Base-by-base conservation (phyloP, 2,888 invertebrate genomes). In the Parnassius mnemosyne region DNA sequence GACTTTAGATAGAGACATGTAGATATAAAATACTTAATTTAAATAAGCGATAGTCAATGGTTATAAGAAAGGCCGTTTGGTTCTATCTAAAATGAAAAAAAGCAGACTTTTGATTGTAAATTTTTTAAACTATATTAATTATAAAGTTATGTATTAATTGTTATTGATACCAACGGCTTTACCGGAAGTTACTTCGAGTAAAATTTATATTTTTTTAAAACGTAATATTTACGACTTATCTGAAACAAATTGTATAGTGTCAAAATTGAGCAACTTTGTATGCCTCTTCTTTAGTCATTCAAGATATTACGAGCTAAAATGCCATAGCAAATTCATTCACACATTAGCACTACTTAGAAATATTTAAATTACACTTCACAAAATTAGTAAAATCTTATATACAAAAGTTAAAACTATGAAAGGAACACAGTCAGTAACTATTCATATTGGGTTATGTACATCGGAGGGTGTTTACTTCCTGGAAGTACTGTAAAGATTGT, bases 371-470 rank as follows among this genome's bases (percentile, higher is more conserved):
- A 61, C 44, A 44, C 20, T 56, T 60, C 57, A 66, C 20, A 46
- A 59, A 60, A 67, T 47, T 34, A 62, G 65, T 69, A 69, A 68
- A 72, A 72, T 44, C 55, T 65, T 67, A 64, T 71, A 66, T 75
- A 76, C 74, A 77, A 70, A 71, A 69, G 64, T 57, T 68, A 69
- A 70, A 67, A 65, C 69, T 71, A 70, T 57, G 54, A 75, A 73
- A 76, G 75, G 75, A 76, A 75, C 76, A 77, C 75, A 74, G 74
- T 75, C 71, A 71, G 68, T 72, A 71, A 68, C 70, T 71, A 72
- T 59, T 63, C 65, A 65, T 67, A 65, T 57, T 67, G 64, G 63
- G 10, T 59, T 84, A 85, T 83, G 69, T 84, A 85, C 83, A 84
- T 65, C 70, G 80, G 80, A 81, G 78, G 77, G 80, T 61, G 70